phyloP scores from a whole-genome alignment of 2,888 invertebrate species.

The Nymphalis c-album region DNA sequence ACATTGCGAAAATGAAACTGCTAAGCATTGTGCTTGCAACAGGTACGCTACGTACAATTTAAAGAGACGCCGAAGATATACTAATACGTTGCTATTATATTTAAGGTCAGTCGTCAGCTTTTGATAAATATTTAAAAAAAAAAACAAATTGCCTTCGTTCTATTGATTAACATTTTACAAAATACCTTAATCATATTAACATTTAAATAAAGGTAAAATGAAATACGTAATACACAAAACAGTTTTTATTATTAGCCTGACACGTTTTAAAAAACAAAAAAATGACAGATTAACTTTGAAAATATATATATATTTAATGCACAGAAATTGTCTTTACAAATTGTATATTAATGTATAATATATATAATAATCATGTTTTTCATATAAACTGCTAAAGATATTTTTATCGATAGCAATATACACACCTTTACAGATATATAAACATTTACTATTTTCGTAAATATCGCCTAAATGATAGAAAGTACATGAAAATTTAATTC shows the following conservation, averaged over 20 bases:
- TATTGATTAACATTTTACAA: no score
- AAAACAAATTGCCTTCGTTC: no score
- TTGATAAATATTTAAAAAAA: no score
- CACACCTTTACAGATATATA: constrained; percentile 52
- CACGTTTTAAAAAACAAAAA: background rate
- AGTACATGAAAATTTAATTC: constrained; percentile 47
- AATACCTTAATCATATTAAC: background rate
- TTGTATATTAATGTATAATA: constrained; percentile 8
- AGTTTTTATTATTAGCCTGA: constrained; percentile 2
- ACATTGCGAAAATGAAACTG: no score
- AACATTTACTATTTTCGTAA: constrained; percentile 36
- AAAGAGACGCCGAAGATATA: no score
- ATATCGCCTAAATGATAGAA: constrained; percentile 45
- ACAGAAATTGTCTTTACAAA: constrained; percentile 6
- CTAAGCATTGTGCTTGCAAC: no score
- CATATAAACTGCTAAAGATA: constrained; percentile 9
- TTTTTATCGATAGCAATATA: constrained; percentile 58
- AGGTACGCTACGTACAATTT: no score
- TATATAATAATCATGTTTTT: background rate
- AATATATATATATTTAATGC: constrained; percentile 10
- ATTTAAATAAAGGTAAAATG: background rate
- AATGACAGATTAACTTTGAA: background rate
- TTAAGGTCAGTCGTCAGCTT: no score
- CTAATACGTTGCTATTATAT: no score
- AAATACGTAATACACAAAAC: background rate